phyloP scores from a whole-genome alignment of 2,113 vertebrate species.

The Pygoscelis antarcticus region DNA sequence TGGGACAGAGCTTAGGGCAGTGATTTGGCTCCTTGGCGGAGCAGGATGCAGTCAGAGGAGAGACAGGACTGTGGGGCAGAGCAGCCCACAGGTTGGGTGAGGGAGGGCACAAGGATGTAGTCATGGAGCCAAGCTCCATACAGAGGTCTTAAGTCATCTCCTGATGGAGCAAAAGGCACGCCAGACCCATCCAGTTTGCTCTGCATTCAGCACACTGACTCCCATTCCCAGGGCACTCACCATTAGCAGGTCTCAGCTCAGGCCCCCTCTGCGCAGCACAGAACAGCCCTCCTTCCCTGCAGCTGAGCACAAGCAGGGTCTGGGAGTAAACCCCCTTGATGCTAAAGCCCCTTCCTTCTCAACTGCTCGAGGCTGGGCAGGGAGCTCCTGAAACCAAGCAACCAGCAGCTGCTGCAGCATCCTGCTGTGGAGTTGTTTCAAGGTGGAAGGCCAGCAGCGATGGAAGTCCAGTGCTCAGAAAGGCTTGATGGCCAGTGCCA shows the following conservation, averaged over 20 bases:
- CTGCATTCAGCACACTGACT: neutral
- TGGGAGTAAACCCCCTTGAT: neutral
- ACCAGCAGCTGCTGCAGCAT: neutral
- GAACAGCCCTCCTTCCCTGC: neutral
- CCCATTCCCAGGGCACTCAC: neutral
- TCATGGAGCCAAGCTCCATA: neutral
- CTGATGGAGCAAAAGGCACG: accelerated
- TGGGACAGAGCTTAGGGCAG: neutral
- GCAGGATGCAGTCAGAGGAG: neutral
- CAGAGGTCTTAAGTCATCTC: neutral
- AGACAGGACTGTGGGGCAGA: neutral
- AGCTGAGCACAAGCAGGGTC: neutral
- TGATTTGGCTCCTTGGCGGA: neutral
- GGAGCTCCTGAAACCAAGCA: neutral
- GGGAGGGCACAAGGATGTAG: neutral
- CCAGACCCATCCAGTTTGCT: neutral
- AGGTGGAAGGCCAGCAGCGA: neutral
- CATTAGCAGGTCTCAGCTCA: accelerated
- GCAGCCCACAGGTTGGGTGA: neutral
- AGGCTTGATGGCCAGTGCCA: neutral
- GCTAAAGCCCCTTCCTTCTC: neutral
- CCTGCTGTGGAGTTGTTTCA: neutral
- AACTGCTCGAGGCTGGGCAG: accelerated
- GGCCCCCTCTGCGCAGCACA: accelerated
- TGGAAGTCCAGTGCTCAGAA: neutral